These are phyloP conservation scores for Lampris megalopsis DNA, from an alignment of 2,113 vertebrate species.

Conservation along the genomic window DNA sequence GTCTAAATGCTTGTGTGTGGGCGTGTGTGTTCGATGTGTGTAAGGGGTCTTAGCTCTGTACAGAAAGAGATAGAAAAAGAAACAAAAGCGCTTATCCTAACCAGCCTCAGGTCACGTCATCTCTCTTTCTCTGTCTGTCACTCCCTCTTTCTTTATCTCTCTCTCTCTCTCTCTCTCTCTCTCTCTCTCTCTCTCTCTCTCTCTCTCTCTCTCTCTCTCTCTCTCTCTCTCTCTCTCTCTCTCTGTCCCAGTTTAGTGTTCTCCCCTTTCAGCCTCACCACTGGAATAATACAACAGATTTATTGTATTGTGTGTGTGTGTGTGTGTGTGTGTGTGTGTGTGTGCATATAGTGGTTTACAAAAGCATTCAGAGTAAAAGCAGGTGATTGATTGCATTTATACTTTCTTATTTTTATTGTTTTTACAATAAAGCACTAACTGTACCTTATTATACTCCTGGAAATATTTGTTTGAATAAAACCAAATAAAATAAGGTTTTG, in stretches of 20 bases:
- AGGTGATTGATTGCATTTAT: too few species aligned
- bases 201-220: not conserved
- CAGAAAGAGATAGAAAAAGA: conserved; percentile 9
- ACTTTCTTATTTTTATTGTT: too few species aligned
- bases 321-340: conserved; percentile 9
- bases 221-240: not conserved
- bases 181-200: conserved; percentile 3
- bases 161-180: not conserved
- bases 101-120: conserved; percentile 19
- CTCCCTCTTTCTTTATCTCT: not conserved
- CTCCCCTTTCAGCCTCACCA: conserved; percentile 15
- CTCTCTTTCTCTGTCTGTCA: not conserved
- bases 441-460: too few species aligned
- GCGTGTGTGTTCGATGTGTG: not conserved
- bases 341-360: not conserved
- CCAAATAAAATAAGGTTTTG: too few species aligned
- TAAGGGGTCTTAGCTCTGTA: conserved; percentile 16
- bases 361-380: too few species aligned
- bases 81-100: conserved; percentile 46
- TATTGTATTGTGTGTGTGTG: conserved; percentile 20
- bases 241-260: conserved; percentile 4
- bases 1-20: not conserved
- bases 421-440: too few species aligned
- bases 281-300: conserved; percentile 31
- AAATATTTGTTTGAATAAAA: too few species aligned